Conservation (phyloP, 2,797 vertebrate genomes). For the Muscicapa striata region DNA sequence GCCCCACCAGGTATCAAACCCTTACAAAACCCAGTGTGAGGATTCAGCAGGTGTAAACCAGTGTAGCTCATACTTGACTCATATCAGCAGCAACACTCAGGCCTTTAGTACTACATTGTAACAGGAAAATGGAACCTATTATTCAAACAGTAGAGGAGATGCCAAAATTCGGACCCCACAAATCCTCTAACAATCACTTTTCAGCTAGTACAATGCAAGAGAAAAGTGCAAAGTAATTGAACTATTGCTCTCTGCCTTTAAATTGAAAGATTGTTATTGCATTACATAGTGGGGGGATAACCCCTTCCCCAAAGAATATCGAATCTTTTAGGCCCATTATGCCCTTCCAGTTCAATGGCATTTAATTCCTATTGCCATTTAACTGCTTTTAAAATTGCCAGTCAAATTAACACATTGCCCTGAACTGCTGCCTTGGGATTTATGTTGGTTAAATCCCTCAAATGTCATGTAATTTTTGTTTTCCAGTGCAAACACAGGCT, state of each 20-base stretch:
- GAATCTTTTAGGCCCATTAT: constrained; percentile 21
- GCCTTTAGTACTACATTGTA: background rate
- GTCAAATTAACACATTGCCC: constrained; percentile 18
- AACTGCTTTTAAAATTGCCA: constrained; percentile 54
- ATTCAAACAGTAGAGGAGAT: background rate
- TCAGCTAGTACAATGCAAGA: background rate
- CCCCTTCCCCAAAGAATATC: constrained; percentile 11
- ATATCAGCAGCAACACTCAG: background rate
- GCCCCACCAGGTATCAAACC: background rate
- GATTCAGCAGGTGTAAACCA: background rate
- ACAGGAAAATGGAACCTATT: background rate
- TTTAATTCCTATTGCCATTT: constrained; percentile 36
- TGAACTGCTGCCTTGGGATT: constrained; percentile 34
- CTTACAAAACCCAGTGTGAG: background rate
- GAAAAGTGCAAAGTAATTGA: background rate
- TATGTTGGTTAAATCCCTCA: constrained; percentile 34
- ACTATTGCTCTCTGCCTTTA: background rate
- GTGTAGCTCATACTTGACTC: background rate
- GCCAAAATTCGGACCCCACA: background rate
- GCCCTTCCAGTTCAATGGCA: background rate
- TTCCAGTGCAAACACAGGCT: constrained; percentile 15
- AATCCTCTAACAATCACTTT: background rate
- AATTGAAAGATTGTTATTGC: background rate
- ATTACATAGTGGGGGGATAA: background rate
- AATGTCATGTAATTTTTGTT: constrained; percentile 45